phyloP scores from a whole-genome alignment of 2,797 vertebrate genomes.

The Nyctalus aviator region DNA sequence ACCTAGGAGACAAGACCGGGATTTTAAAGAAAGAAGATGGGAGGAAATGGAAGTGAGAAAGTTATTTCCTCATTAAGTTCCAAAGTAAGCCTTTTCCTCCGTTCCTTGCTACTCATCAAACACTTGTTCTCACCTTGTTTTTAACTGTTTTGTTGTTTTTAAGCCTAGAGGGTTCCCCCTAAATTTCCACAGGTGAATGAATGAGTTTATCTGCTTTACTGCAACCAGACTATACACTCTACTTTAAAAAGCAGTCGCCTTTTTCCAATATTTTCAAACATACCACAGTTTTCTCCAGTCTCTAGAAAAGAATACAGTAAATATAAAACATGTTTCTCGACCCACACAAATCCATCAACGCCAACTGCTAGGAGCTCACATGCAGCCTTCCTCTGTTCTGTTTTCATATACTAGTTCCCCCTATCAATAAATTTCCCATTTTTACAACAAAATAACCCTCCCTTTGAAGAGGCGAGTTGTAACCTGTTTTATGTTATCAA shows the following conservation, averaged over 20 bases:
- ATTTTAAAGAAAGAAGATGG: background rate
- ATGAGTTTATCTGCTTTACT: background rate
- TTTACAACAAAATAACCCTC: background rate
- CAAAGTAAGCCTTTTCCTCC: background rate
- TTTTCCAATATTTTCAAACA: conserved; percentile 60
- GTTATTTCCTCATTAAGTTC: background rate
- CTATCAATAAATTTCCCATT: background rate
- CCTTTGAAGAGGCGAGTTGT: background rate
- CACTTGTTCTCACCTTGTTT: background rate
- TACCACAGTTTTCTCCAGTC: conserved; percentile 49
- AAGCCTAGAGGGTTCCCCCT: background rate
- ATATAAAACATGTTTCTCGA: conserved; percentile 58
- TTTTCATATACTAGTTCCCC: background rate
- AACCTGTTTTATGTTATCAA: background rate
- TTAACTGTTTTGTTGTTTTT: background rate
- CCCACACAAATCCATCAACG: conserved; percentile 35
- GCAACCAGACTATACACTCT: background rate
- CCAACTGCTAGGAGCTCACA: conserved; percentile 37
- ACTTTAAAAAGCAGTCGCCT: background rate
- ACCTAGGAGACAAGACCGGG: background rate
- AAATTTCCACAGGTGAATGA: background rate
- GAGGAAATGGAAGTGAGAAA: background rate
- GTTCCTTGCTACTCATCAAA: background rate
- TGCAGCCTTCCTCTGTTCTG: background rate
- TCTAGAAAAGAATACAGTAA: conserved; percentile 56